Evolutionary conservation across 2,888 invertebrate genomes (phyloP).

Genomic region (Tuberolachnus salignus): DNA sequence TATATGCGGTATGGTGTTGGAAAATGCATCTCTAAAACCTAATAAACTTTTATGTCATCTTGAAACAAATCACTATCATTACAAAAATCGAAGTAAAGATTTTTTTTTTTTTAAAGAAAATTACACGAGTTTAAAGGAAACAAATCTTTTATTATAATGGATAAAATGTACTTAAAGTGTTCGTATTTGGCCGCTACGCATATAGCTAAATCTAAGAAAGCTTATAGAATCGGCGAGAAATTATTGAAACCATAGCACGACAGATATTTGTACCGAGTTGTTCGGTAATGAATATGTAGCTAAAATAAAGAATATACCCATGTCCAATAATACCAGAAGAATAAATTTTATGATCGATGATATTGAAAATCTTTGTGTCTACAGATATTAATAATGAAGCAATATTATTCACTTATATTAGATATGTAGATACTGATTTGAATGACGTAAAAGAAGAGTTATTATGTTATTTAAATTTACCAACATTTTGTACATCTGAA

Average conservation of each 20-base stretch:
- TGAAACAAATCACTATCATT: not conserved
- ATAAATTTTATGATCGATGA: not conserved
- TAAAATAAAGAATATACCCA: not conserved
- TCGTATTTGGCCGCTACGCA: not conserved
- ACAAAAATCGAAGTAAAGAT: not conserved
- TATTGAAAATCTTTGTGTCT: not conserved
- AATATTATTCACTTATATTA: not conserved
- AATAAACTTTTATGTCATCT: not conserved
- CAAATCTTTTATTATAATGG: no score
- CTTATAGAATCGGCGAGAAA: not conserved
- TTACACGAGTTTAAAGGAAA: conserved; percentile 1
- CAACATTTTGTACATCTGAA: not conserved
- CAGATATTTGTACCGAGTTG: not conserved
- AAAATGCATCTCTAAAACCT: not conserved
- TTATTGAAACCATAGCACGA: not conserved
- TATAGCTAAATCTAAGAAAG: not conserved
- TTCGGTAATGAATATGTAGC: not conserved
- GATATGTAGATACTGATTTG: not conserved
- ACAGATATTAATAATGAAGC: not conserved
- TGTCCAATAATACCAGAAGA: not conserved
- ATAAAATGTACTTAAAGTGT: conserved; percentile 1
- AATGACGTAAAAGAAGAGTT: conserved; percentile 3
- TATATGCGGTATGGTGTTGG: not conserved
- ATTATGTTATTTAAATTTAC: not conserved
- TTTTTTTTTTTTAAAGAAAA: conserved; percentile 12